Base-by-base conservation (phyloP, 2,113 vertebrate species). In the Ardeotis arabs region DNA sequence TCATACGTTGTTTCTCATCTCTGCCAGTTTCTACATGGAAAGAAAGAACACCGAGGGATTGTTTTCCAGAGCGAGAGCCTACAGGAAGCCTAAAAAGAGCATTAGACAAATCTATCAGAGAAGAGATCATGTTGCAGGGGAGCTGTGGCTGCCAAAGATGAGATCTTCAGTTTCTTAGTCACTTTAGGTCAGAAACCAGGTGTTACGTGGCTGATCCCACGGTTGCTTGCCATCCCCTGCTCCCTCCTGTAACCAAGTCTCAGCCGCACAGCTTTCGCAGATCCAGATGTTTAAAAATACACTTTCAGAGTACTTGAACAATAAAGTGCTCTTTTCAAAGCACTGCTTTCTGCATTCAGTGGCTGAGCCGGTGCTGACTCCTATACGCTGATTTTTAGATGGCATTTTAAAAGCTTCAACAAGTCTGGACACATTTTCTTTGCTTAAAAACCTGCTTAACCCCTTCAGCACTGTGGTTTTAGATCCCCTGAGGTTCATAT, bases 181-280 rank as follows among this genome's bases (percentile, higher is more conserved):
- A 90, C 87, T 91, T 94, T 60, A 93, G 52, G 91, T 78, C 94
- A 84, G 95, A 96, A 96, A 97, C 95, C 94, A 93, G 87, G 88
- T 78, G 95, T 86, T 81, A 44, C 1, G 16, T 52, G 76, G 53
- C 66, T 83, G 73, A 55, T 92, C 67, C 77, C 69, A 25, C 6
- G 15, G 68, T 53, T 87, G 69, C 72, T 89, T 89, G 68, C 69
- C 94, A 74, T 90, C 60, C 27, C 12, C 44, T 78, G 44, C 44
- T 70, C 95, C 76, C 73, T 94, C 76, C 63, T 59, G n/a, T 60
- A 93, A 84, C 1, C 12, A 92, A 75, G 75, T 23, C 74, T 95
- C 78, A 91, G 73, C 28, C 0, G 0, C 45, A 59, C 72, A 89
- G 60, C 84, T 91, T 85, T 78, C 2, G 2, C 35, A 35, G 63